These are phyloP conservation scores for Morpho helenor DNA, from an alignment of 2,888 invertebrate genomes.

Conservation along the genomic window DNA sequence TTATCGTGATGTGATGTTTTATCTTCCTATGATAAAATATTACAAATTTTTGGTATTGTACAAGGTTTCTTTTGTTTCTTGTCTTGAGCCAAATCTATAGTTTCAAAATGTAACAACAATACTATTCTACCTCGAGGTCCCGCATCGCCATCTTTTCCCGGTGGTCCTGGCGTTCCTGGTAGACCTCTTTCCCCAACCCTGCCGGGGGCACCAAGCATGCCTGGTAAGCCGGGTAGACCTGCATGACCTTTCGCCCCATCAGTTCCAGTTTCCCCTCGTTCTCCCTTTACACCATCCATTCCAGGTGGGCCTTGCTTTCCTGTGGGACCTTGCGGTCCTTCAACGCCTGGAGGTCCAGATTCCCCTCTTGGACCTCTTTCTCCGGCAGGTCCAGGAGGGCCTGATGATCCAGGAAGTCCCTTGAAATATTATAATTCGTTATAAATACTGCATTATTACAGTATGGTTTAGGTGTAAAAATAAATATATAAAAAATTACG, in stretches of 20 bases:
- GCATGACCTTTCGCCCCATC: constrained; percentile 90
- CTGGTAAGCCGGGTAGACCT: constrained; percentile 90
- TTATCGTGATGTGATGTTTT: no score
- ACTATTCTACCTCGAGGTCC: constrained; percentile 81
- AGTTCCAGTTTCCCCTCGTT: constrained; percentile 80
- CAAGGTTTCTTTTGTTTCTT: no score
- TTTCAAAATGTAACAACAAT: not conserved
- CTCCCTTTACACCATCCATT: constrained; percentile 84
- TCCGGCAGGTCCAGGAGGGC: constrained; percentile 84
- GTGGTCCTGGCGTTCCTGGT: constrained; percentile 81
- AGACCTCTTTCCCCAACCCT: constrained; percentile 84
- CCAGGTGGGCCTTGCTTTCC: constrained; percentile 90
- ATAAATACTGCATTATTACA: no score
- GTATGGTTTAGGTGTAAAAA: no score
- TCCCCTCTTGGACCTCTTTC: constrained; percentile 87
- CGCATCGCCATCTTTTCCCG: constrained; percentile 87
- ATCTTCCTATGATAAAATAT: no score
- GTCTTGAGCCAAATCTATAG: no score
- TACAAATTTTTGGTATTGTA: no score
- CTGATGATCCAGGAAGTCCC: constrained; percentile 83
- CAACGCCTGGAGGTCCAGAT: constrained; percentile 85
- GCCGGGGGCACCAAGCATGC: constrained; percentile 85
- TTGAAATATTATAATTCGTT: constrained; percentile 34
- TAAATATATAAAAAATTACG: not conserved
- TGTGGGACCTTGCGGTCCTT: constrained; percentile 86